Conservation (phyloP, 1,140 invertebrate genomes). For the Solenopsis invicta region DNA sequence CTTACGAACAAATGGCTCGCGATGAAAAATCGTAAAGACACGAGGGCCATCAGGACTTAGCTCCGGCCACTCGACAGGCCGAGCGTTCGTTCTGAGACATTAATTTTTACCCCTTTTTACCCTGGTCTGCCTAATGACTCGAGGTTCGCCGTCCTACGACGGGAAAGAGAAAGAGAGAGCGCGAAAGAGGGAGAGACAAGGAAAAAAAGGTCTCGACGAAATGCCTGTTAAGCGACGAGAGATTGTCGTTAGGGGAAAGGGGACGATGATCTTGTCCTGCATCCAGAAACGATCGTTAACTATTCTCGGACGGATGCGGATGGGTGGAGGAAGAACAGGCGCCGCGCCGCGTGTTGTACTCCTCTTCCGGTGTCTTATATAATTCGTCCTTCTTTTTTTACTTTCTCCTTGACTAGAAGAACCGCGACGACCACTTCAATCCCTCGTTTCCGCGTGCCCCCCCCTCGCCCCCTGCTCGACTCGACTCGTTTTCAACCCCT, state of each 20-base stretch:
- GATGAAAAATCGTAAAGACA: constrained; percentile 85
- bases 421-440: constrained; percentile 45
- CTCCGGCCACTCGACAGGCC: constrained; percentile 72
- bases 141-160: constrained; percentile 68
- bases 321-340: constrained; percentile 41
- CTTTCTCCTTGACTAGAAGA: constrained; percentile 44
- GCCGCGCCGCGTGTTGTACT: constrained; percentile 71
- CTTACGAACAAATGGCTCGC: constrained; percentile 82
- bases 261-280: constrained; percentile 70
- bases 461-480: constrained; percentile 55
- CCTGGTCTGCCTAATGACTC: constrained; percentile 85
- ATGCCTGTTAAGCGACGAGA: constrained; percentile 82
- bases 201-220: constrained; percentile 77
- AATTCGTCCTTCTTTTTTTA: constrained; percentile 70
- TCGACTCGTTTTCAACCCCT: constrained; percentile 68
- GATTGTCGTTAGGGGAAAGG: constrained; percentile 71
- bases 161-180: constrained; percentile 25
- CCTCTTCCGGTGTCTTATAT: constrained; percentile 74
- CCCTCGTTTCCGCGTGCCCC: constrained; percentile 57
- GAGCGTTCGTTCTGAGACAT: constrained; percentile 87
- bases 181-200: constrained; percentile 16
- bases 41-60: constrained; percentile 75
- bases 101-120: constrained; percentile 86
- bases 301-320: constrained; percentile 74
- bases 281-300: constrained; percentile 78